These are phyloP conservation scores for Diarsia rubi DNA, from an alignment of 2,888 invertebrate genomes.

Conservation along the genomic window DNA sequence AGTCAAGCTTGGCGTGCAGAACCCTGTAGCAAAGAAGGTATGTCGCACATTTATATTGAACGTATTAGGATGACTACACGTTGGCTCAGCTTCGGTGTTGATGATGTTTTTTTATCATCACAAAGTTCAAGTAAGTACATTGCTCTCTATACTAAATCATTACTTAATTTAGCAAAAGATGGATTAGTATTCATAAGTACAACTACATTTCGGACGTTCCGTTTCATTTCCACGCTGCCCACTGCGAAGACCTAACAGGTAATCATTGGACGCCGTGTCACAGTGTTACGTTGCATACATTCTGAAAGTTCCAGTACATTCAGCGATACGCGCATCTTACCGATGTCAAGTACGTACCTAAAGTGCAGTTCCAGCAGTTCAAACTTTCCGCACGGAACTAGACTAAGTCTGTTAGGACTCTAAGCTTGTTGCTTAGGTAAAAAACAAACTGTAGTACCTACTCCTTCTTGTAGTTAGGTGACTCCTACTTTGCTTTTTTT, in stretches of 20 bases:
- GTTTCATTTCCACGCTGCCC: no score
- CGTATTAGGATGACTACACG: not conserved
- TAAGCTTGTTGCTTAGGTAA: slow-evolving; percentile 42
- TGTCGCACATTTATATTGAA: not conserved
- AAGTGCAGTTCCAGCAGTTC: slow-evolving; percentile 45
- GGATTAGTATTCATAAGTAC: no score
- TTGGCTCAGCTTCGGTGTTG: not conserved
- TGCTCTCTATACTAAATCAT: not conserved
- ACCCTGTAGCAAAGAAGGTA: no score
- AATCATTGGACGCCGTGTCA: not conserved
- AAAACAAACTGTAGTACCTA: slow-evolving; percentile 53
- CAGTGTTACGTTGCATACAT: not conserved
- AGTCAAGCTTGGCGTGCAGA: no score
- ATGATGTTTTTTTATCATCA: not conserved
- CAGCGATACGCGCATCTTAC: slow-evolving; percentile 17
- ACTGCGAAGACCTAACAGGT: not conserved
- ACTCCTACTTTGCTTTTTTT: slow-evolving; percentile 24
- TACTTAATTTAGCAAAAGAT: not conserved
- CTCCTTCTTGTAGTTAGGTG: slow-evolving; percentile 28
- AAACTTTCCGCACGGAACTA: slow-evolving; percentile 22
- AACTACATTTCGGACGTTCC: no score
- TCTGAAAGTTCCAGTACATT: not conserved
- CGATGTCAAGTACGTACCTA: slow-evolving; percentile 29
- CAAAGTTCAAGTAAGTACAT: not conserved
- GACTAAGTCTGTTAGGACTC: slow-evolving; percentile 32